Evolutionary conservation across 2,797 vertebrate species (phyloP).

Genomic region (Anisognathus igniventris): DNA sequence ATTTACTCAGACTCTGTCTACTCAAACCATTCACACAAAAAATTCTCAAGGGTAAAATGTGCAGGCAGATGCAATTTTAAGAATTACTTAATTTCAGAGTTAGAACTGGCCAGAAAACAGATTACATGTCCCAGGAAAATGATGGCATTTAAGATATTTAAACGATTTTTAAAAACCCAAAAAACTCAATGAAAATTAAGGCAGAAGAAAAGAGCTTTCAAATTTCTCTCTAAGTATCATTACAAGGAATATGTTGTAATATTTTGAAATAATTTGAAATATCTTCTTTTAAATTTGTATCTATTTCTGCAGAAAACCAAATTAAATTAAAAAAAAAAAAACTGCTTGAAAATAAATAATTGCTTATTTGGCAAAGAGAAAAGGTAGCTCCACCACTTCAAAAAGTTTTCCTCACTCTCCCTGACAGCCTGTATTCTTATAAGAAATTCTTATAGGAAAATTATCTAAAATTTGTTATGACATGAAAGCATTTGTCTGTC

Average conservation of each 20-base stretch:
- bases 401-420: background rate
- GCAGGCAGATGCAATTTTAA: background rate
- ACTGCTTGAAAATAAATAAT: background rate
- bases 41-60: background rate
- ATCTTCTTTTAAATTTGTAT: background rate
- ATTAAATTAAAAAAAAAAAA: background rate
- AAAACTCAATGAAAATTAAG: background rate
- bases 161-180: fast-evolving
- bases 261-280: background rate
- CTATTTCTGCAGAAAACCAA: background rate
- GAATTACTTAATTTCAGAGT: background rate
- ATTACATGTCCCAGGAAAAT: background rate
- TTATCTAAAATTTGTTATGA: background rate
- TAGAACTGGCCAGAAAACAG: background rate
- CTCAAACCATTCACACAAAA: background rate
- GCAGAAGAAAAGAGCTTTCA: background rate
- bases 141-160: background rate
- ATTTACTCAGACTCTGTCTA: background rate
- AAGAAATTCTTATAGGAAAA: background rate
- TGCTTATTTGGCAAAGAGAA: background rate
- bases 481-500: background rate
- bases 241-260: background rate
- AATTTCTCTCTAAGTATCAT: background rate
- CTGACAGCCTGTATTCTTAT: background rate
- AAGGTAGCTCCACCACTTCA: background rate